phyloP scores from a whole-genome alignment of 2,797 vertebrate genomes.

The Pipistrellus kuhlii region DNA sequence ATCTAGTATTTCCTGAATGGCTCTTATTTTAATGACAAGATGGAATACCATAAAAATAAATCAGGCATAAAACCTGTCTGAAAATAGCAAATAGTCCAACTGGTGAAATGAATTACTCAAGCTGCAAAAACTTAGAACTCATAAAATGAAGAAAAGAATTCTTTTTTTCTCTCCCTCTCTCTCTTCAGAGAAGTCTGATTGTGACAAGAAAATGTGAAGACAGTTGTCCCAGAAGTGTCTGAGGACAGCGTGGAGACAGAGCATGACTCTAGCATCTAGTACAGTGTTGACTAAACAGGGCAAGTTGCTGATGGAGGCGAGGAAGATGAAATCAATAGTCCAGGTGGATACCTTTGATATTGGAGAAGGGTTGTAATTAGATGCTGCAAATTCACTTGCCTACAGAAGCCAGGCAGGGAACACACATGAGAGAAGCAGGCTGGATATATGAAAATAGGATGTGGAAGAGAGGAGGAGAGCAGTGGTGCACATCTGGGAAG shows the following conservation, averaged over 20 bases:
- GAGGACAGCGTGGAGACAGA: neutral
- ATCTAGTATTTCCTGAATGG: neutral
- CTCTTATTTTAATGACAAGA: neutral
- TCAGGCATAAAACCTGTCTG: neutral
- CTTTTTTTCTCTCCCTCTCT: too few species aligned
- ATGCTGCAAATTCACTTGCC: neutral
- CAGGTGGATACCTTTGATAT: too few species aligned
- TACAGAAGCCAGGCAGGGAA: neutral
- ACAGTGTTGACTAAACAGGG: neutral
- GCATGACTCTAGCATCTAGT: neutral
- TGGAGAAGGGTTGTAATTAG: neutral
- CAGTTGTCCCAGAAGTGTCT: neutral
- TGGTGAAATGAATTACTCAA: neutral
- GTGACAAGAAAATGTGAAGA: neutral
- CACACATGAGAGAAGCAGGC: neutral
- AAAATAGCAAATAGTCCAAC: neutral
- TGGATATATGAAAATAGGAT: neutral
- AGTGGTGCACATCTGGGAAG: fast-evolving
- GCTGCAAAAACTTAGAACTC: neutral
- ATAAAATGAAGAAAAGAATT: neutral
- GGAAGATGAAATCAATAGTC: too few species aligned
- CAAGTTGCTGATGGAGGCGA: neutral
- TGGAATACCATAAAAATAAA: slow-evolving; percentile 14
- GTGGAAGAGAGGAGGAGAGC: neutral
- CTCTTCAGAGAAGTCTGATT: neutral